Percentiles rank a stretch among this genome's conserved stretches.
phyloP scores from a whole-genome alignment of 2,797 vertebrate genomes.

The Sebastiscus tertius region DNA sequence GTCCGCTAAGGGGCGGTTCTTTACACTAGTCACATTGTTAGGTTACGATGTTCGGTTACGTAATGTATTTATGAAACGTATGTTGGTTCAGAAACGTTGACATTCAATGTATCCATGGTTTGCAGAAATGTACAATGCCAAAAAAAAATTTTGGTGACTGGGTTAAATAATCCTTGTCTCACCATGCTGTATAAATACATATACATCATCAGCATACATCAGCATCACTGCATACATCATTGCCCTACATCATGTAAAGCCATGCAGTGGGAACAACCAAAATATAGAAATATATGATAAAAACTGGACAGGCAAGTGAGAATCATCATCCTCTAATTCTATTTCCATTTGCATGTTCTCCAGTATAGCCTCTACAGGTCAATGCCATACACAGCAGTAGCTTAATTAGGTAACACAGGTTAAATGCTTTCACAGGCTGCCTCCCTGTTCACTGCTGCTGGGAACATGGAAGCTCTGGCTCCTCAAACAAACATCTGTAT shows the following conservation, averaged over 20 bases:
- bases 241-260: no score
- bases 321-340: neutral
- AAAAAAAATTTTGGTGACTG: neutral
- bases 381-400: constrained; percentile 25
- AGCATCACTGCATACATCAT: no score
- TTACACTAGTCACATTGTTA: no score
- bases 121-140: neutral
- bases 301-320: neutral
- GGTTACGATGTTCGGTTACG: no score
- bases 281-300: no score
- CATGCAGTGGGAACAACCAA: no score
- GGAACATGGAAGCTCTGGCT: constrained; percentile 59
- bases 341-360: neutral
- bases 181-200: neutral
- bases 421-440: constrained; percentile 62
- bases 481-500: constrained; percentile 73
- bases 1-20: no score
- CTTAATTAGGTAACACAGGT: constrained; percentile 37
- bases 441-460: constrained; percentile 42
- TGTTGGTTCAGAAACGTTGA: neutral
- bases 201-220: neutral
- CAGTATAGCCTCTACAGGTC: neutral
- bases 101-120: neutral
- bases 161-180: neutral
- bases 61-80: no score